Evolutionary conservation across 2,888 invertebrate species (phyloP).

Genomic region (Priapulus caudatus): DNA sequence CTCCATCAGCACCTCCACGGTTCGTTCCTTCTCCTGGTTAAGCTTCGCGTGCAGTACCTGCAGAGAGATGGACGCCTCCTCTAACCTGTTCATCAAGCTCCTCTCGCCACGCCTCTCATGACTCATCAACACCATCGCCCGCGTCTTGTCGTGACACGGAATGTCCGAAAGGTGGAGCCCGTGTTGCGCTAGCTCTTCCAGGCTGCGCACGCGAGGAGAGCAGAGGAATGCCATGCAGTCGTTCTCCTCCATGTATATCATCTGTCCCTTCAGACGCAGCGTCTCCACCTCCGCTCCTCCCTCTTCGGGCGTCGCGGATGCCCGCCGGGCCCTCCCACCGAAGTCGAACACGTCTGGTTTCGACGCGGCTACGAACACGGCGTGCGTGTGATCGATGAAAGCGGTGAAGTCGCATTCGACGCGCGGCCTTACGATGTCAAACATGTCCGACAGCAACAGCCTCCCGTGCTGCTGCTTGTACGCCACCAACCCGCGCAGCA

Average conservation of each 20-base stretch:
- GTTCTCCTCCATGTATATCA: slow-evolving; percentile 25
- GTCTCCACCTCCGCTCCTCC: not conserved
- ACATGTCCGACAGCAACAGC: slow-evolving; percentile 22
- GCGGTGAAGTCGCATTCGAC: slow-evolving; percentile 24
- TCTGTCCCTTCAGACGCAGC: slow-evolving; percentile 26
- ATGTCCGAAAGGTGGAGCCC: slow-evolving; percentile 26
- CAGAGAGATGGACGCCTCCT: slow-evolving; percentile 27
- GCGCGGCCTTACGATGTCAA: slow-evolving; percentile 22
- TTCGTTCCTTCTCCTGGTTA: slow-evolving; percentile 18
- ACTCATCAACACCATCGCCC: slow-evolving; percentile 26
- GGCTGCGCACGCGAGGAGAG: slow-evolving; percentile 23
- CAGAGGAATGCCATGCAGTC: slow-evolving; percentile 25
- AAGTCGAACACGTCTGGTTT: not conserved
- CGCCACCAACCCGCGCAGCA: slow-evolving; percentile 12
- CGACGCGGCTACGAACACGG: slow-evolving; percentile 20
- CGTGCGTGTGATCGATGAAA: slow-evolving; percentile 20
- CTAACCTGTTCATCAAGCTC: slow-evolving; percentile 27
- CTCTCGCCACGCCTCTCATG: slow-evolving; percentile 24
- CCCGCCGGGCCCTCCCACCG: too few relatives aligned
- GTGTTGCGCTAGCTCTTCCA: slow-evolving; percentile 23
- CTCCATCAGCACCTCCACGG: slow-evolving; percentile 18
- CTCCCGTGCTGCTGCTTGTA: not conserved
- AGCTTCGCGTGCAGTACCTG: slow-evolving; percentile 16
- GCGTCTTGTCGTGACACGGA: slow-evolving; percentile 26
- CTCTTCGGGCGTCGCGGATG: not conserved